These are phyloP conservation scores for Acipenser transmontanus DNA, from an alignment of 2,797 vertebrate species.

Conservation along the genomic window DNA sequence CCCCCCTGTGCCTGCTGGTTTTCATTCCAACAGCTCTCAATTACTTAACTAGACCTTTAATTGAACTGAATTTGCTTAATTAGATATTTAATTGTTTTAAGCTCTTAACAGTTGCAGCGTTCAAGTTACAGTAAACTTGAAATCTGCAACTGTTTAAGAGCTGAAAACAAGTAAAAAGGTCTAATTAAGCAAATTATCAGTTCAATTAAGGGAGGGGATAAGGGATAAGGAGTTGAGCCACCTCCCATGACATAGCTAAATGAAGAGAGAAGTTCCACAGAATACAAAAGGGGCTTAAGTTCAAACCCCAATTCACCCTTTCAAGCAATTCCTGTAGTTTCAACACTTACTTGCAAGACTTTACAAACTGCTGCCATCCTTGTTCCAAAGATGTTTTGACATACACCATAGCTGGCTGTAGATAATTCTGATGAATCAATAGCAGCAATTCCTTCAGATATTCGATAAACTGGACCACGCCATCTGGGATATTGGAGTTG, in stretches of 20 bases:
- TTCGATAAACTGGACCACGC: conserved; percentile 56
- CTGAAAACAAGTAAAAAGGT: too few species aligned
- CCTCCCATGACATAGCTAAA: not conserved
- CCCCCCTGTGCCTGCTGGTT: too few species aligned
- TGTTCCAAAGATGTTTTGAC: conserved; percentile 44
- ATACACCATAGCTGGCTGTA: conserved; percentile 64
- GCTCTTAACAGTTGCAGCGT: too few species aligned
- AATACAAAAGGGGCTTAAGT: not conserved
- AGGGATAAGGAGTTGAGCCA: not conserved
- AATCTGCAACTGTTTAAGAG: too few species aligned
- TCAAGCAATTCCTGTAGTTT: not conserved
- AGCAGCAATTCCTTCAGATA: conserved; percentile 71
- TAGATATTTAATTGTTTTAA: too few species aligned
- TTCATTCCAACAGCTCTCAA: too few species aligned
- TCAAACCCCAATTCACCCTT: not conserved
- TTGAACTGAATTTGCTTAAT: too few species aligned
- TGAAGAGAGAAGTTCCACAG: not conserved
- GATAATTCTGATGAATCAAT: conserved; percentile 61
- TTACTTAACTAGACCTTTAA: too few species aligned
- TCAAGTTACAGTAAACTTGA: too few species aligned
- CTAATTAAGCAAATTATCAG: too few species aligned
- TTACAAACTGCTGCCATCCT: conserved; percentile 67
- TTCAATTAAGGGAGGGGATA: not conserved
- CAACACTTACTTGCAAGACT: conserved; percentile 79
- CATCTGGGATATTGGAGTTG: conserved; percentile 64